A percentile compares a stretch with the other conserved stretches of the same genome.
Evolutionary conservation across 2,888 invertebrate genomes (phyloP).

Genomic region (Xanthia togata): DNA sequence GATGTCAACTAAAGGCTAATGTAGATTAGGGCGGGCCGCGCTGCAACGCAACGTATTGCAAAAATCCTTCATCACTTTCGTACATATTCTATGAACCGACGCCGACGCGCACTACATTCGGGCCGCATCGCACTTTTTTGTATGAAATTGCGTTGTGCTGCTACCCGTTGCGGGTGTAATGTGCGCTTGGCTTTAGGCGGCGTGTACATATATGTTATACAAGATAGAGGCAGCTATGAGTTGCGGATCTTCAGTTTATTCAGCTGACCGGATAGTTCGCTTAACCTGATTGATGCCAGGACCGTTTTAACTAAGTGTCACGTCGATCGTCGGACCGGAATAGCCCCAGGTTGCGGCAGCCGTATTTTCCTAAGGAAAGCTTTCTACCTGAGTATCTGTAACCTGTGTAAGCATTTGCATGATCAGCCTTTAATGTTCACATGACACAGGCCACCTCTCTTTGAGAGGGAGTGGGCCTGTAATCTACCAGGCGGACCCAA

Average conservation of each 20-base stretch:
- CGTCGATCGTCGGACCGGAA: constrained; percentile 10
- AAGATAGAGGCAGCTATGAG: not conserved
- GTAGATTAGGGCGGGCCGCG: not conserved
- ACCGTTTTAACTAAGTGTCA: constrained; percentile 5
- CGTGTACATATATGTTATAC: not conserved
- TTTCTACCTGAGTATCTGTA: not conserved
- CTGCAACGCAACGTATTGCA: not conserved
- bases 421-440: too few species aligned
- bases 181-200: not conserved
- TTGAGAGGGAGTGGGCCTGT: too few species aligned
- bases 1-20: constrained; percentile 10
- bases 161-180: not conserved
- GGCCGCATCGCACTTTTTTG: not conserved
- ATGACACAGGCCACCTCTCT: too few species aligned
- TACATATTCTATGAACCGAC: not conserved
- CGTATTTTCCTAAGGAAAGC: not conserved
- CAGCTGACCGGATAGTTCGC: not conserved
- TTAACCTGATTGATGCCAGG: constrained; percentile 19
- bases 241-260: constrained; percentile 7
- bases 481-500: too few species aligned
- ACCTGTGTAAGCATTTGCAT: too few species aligned
- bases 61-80: not conserved
- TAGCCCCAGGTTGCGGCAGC: not conserved
- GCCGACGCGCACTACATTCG: not conserved
- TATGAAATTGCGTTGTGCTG: not conserved